A percentile compares a stretch with the other conserved stretches of the same genome.
Conservation (phyloP, 2,113 vertebrate species). For the Pungitius pungitius region DNA sequence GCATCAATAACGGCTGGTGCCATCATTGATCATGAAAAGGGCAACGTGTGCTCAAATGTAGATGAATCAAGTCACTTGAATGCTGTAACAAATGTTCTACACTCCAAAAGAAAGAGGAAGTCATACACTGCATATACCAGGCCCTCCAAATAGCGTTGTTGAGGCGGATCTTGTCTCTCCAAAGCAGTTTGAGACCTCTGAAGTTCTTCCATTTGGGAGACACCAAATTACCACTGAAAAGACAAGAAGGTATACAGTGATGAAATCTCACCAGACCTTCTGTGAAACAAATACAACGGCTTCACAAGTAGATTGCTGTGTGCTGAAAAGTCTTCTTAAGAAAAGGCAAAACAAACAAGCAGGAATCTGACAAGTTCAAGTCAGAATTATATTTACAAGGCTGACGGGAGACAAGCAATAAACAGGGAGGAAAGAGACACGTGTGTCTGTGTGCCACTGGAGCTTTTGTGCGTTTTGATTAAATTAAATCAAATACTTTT, state of each 20-base stretch:
- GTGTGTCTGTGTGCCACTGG: neutral
- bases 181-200: conserved; percentile 95
- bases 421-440: neutral
- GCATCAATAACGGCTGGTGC: neutral
- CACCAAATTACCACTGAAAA: conserved; percentile 92
- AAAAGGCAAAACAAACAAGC: conserved; percentile 22
- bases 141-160: conserved; percentile 99
- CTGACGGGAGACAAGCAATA: conserved; percentile 3
- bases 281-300: neutral
- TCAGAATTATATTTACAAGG: neutral
- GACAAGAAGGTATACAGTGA: conserved; percentile 1
- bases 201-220: conserved; percentile 99
- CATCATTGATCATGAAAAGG: neutral
- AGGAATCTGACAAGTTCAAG: conserved; percentile 4
- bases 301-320: neutral
- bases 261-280: neutral
- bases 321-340: neutral
- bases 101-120: neutral
- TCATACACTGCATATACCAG: conserved; percentile 99
- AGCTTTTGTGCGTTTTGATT: neutral
- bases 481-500: neutral
- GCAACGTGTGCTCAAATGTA: neutral
- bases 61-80: neutral
- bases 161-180: conserved; percentile 99
- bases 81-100: neutral